Percentiles rank a stretch among this genome's conserved stretches.
phyloP scores from a whole-genome alignment of 2,888 invertebrate species.

The Heteropelma amictum region DNA sequence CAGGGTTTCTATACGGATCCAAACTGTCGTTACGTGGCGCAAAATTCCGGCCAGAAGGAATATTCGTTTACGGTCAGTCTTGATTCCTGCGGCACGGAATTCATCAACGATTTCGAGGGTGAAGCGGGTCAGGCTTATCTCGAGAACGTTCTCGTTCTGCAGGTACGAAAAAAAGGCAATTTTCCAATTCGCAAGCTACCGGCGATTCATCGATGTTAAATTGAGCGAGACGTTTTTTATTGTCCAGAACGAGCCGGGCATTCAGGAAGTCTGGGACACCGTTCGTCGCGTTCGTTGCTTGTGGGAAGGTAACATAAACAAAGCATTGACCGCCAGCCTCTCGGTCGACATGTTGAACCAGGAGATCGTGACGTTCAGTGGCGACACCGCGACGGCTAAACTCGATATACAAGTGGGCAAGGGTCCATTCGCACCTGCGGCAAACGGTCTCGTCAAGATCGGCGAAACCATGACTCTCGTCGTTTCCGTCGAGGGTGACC shows the following conservation, averaged over 20 bases:
- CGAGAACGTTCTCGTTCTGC: slow-evolving; percentile 86
- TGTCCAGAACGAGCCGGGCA: slow-evolving; percentile 85
- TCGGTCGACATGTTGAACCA: slow-evolving; percentile 89
- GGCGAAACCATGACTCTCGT: slow-evolving; percentile 90
- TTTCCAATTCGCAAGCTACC: no score
- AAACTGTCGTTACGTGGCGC: slow-evolving; percentile 86
- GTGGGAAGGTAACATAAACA: slow-evolving; percentile 90
- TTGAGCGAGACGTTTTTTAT: not conserved
- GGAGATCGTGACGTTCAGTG: slow-evolving; percentile 89
- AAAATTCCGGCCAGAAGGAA: slow-evolving; percentile 84
- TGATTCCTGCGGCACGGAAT: slow-evolving; percentile 88
- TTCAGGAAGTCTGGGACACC: slow-evolving; percentile 89
- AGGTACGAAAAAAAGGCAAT: slow-evolving; percentile 59
- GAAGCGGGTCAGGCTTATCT: slow-evolving; percentile 87
- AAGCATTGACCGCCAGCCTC: slow-evolving; percentile 85
- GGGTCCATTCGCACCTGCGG: slow-evolving; percentile 88
- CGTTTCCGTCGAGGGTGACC: slow-evolving; percentile 88
- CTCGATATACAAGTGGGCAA: slow-evolving; percentile 88
- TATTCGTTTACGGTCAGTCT: slow-evolving; percentile 87
- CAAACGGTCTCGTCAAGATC: slow-evolving; percentile 88
- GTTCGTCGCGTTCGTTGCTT: slow-evolving; percentile 87
- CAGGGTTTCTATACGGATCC: slow-evolving; percentile 84
- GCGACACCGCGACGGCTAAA: slow-evolving; percentile 89
- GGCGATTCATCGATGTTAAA: no score
- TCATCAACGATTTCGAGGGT: slow-evolving; percentile 87